Conservation (phyloP, 2,888 invertebrate species). For the Rhingia rostrata region DNA sequence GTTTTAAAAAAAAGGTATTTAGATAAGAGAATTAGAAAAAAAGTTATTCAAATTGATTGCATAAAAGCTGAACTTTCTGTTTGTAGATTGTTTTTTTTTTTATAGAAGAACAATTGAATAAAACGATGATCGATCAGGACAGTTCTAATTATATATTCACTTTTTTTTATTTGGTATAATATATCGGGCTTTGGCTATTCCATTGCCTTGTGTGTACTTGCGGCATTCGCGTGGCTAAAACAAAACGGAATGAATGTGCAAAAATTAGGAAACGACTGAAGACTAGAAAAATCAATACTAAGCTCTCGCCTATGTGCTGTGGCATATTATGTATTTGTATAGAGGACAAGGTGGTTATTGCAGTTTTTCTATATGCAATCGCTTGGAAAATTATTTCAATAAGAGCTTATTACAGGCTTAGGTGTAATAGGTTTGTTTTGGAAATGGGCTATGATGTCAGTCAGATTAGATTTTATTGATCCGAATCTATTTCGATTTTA, state of each 20-base stretch:
- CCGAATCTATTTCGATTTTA: no score
- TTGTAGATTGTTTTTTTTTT: not conserved
- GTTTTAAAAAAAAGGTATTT: constrained; percentile 11
- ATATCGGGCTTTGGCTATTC: not conserved
- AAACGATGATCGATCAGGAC: constrained; percentile 50
- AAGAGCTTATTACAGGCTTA: not conserved
- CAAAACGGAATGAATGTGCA: not conserved
- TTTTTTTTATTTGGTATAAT: not conserved
- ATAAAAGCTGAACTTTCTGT: constrained; percentile 48
- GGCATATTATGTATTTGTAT: not conserved
- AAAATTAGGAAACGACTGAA: constrained; percentile 2
- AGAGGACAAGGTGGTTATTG: constrained; percentile 53
- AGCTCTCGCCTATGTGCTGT: constrained; percentile 17
- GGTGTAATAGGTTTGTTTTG: not conserved
- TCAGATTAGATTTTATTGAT: not conserved
- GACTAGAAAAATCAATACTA: constrained; percentile 46
- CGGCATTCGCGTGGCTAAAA: constrained; percentile 18
- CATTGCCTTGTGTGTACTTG: constrained; percentile 26
- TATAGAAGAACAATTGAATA: constrained; percentile 19
- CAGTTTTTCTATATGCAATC: constrained; percentile 27
- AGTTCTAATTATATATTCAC: constrained; percentile 11
- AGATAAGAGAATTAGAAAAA: constrained; percentile 34
- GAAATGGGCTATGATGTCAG: not conserved
- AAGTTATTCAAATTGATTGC: constrained; percentile 55
- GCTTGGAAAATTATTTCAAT: constrained; percentile 41